Evolutionary conservation across 2,888 invertebrate species (phyloP).

Genomic region (Thereva unica): DNA sequence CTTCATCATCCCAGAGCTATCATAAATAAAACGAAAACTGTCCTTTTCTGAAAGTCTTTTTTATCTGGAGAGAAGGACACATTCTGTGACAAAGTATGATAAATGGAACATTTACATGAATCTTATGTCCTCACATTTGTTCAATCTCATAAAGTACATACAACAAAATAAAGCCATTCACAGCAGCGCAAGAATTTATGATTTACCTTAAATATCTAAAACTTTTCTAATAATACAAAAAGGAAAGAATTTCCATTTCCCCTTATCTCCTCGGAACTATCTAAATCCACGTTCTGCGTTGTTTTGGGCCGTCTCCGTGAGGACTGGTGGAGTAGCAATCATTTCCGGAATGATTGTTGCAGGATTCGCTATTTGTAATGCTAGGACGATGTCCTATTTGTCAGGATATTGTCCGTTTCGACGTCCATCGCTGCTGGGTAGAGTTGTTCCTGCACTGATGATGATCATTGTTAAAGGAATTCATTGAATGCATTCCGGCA

Average conservation of each 20-base stretch:
- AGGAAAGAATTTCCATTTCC: not conserved
- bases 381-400: slow-evolving; percentile 38
- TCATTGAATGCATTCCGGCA: slow-evolving; percentile 44
- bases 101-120: slow-evolving; percentile 22
- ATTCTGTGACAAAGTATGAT: slow-evolving; percentile 16
- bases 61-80: slow-evolving; percentile 16
- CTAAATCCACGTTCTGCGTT: slow-evolving; percentile 24
- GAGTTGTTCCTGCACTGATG: slow-evolving; percentile 42
- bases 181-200: slow-evolving; percentile 1
- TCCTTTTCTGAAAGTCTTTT: not conserved
- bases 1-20: too few species aligned
- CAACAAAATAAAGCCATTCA: slow-evolving; percentile 5
- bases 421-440: slow-evolving; percentile 44
- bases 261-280: not conserved
- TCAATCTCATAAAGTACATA: not conserved
- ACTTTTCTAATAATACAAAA: not conserved
- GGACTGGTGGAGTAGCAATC: not conserved
- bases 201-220: slow-evolving; percentile 15
- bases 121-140: not conserved
- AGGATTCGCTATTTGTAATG: not conserved
- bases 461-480: slow-evolving; percentile 46
- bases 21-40: too few species aligned
- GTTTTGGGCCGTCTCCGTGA: slow-evolving; percentile 18
- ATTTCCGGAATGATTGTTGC: slow-evolving; percentile 12
- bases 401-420: slow-evolving; percentile 44